phyloP scores from a whole-genome alignment of 2,888 invertebrate genomes.

The Cosmia pyralina region DNA sequence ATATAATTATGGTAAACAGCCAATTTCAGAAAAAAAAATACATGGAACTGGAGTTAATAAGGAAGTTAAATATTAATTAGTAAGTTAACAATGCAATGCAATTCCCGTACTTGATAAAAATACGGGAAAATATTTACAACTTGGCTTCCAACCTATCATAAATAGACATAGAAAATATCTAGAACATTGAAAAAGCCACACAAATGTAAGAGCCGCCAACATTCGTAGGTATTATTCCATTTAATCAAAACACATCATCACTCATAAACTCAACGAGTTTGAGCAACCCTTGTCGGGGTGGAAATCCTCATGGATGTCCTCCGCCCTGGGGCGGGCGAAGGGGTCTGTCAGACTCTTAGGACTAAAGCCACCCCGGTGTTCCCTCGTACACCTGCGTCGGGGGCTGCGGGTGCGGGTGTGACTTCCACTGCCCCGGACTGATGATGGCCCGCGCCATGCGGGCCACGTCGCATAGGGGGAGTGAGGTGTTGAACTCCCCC shows the following conservation, averaged over 20 bases:
- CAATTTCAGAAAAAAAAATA: conserved; percentile 13
- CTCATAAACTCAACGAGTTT: conserved; percentile 3
- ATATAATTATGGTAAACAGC: conserved; percentile 15
- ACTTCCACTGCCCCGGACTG: too few relatives aligned
- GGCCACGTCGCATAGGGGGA: too few relatives aligned
- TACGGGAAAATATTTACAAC: not conserved
- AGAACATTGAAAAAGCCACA: not conserved
- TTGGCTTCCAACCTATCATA: not conserved
- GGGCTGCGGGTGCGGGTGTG: too few relatives aligned
- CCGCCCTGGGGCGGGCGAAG: too few relatives aligned
- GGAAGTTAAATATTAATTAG: not conserved
- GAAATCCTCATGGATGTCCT: too few relatives aligned
- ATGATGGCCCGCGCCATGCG: too few relatives aligned
- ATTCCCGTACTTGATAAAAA: not conserved
- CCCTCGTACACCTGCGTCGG: too few relatives aligned
- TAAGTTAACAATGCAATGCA: not conserved
- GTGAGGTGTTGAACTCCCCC: too few relatives aligned
- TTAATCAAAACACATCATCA: conserved; percentile 5
- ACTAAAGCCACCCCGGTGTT: too few relatives aligned
- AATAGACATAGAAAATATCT: not conserved
- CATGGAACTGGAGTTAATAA: not conserved
- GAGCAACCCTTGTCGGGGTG: too few relatives aligned
- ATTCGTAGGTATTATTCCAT: not conserved
- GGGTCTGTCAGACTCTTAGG: too few relatives aligned
- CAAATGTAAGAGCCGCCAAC: not conserved